Percentiles rank a stretch among this genome's conserved stretches.
phyloP scores from a whole-genome alignment of 2,113 vertebrate genomes.

The Oriolus oriolus region DNA sequence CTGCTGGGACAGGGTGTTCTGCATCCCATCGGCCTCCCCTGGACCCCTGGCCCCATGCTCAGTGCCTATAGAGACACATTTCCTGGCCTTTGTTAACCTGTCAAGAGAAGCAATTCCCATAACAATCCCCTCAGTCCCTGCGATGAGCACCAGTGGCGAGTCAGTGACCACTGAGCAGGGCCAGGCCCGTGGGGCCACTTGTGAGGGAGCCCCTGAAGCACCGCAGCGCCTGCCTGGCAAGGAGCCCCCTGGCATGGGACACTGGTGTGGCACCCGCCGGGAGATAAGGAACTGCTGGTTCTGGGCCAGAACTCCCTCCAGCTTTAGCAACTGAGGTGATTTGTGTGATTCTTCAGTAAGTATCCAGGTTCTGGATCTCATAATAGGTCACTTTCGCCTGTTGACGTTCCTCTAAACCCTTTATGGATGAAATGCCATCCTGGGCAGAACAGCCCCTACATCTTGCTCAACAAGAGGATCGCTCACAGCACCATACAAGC shows the following conservation, averaged over 20 bases:
- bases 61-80: rapidly evolving
- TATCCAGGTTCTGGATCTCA: not conserved
- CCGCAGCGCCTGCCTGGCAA: rapidly evolving
- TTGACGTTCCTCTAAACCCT: not conserved
- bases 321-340: not conserved
- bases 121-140: not conserved
- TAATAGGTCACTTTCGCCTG: not conserved
- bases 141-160: not conserved
- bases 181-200: rapidly evolving
- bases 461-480: not conserved
- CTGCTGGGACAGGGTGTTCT: not conserved
- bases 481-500: rapidly evolving
- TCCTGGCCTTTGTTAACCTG: not conserved
- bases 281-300: not conserved
- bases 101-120: not conserved
- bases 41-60: not conserved
- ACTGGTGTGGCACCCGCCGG: not conserved
- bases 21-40: not conserved
- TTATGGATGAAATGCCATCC: not conserved
- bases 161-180: rapidly evolving
- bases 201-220: rapidly evolving
- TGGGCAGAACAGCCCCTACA: not conserved
- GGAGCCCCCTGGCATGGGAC: not conserved
- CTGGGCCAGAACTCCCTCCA: not conserved
- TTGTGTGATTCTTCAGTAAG: not conserved